These are phyloP conservation scores for Cephus pygmeus DNA, from an alignment of 2,888 invertebrate species.

Conservation along the genomic window DNA sequence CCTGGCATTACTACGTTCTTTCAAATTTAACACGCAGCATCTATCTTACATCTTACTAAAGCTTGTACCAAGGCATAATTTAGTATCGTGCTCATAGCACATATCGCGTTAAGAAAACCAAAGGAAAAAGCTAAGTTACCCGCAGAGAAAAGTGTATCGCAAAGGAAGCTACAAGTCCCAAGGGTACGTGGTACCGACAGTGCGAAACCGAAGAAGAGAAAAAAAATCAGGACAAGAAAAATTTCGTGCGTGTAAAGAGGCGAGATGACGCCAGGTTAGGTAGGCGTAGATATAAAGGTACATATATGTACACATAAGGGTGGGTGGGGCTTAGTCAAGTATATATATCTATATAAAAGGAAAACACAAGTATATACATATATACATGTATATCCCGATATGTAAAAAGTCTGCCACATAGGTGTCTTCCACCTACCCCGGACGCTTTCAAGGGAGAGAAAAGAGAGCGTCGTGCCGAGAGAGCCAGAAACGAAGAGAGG, in stretches of 20 bases:
- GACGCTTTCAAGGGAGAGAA: constrained; percentile 59
- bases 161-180: background rate
- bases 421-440: constrained; percentile 43
- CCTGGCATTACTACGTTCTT: background rate
- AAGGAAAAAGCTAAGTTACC: background rate
- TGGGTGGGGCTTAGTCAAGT: constrained; percentile 33
- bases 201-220: constrained; percentile 24
- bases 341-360: constrained; percentile 28
- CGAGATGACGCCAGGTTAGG: constrained; percentile 35
- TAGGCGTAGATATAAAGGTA: background rate
- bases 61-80: background rate
- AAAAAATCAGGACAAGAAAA: constrained; percentile 22
- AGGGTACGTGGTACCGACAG: background rate
- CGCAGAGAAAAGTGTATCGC: background rate
- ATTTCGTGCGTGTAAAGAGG: constrained; percentile 44
- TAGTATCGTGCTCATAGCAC: background rate
- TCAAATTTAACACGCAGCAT: background rate
- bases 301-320: constrained; percentile 16
- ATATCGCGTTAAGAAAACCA: background rate
- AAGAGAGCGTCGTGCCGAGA: constrained; percentile 29
- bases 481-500: constrained; percentile 36
- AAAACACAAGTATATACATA: background rate
- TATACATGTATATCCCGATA: constrained; percentile 19
- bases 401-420: constrained; percentile 32
- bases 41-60: background rate